Base-by-base conservation (phyloP, 1,140 invertebrate species). In the Psix sp. region DNA sequence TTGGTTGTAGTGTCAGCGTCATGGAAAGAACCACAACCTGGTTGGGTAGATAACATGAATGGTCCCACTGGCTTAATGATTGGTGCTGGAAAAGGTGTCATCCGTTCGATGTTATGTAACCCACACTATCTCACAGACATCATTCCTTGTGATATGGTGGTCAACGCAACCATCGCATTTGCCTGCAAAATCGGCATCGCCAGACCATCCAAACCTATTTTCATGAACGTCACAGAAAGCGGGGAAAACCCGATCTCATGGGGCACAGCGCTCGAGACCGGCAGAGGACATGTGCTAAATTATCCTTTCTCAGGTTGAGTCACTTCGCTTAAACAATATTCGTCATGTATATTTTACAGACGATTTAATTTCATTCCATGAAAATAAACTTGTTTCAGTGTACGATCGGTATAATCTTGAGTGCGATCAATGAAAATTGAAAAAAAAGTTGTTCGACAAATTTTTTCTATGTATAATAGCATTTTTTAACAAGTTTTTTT, bases 31-130 rank as follows among this genome's bases (percentile, higher is more conserved):
- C 93, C 93, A 0, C 80, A 91, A 15, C 89, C 90, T 0, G 95
- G 96, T 13, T 99, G 96, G 96, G 93, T 98, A 10, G 96, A 98
- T 81, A 98, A 97, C 74, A 88, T 96, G 42, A 98, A 98, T 83
- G 96, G 96, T 20, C 95, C 96, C 0, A 96, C 95, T 36, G 96
- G 93, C 2, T 77, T 94, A 1, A 86, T 94, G 71, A 89, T 93
- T 20, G 93, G 91, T 0, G 92, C 91, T 57, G 94, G 94, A 38
- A 96, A 95, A 85, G 96, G 95, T 59, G 88, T 95, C 0, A 88
- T 96, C 9, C 88, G 91, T 2, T 89, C 91, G 1, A 93, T 96
- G 90, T 90, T 91, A 5, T 84, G 88, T 13, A 83, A 91, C 77
- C 84, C 63, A 57, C 40, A 84, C 83, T 39, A 88, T 79, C 6